phyloP scores from a whole-genome alignment of 2,113 vertebrate genomes.

The Mionectes macconnelli region DNA sequence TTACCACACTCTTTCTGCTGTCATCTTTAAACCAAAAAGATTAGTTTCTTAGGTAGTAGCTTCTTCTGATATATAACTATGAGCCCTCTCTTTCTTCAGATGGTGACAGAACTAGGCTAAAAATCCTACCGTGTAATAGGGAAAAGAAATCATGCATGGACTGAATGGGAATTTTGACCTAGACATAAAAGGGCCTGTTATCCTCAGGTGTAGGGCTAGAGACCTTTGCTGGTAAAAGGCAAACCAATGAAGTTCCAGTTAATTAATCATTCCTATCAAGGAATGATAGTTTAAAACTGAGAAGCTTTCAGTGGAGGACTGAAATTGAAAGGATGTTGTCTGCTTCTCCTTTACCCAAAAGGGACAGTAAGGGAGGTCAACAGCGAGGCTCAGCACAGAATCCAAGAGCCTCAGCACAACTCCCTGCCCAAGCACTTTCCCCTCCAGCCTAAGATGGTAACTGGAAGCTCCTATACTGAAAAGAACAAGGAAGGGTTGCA shows the following conservation, averaged over 20 bases:
- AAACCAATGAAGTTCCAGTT: not conserved
- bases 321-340: not conserved
- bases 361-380: not conserved
- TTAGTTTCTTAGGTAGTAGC: not conserved
- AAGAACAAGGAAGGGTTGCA: not conserved
- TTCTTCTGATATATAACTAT: not conserved
- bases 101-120: not conserved
- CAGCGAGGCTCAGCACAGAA: not conserved
- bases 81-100: not conserved
- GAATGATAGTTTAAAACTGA: not conserved
- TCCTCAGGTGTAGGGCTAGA: not conserved
- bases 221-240: not conserved
- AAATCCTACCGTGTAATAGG: not conserved
- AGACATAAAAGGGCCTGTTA: not conserved
- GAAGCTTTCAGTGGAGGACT: not conserved
- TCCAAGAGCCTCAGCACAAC: not conserved
- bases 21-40: not conserved
- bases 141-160: not conserved
- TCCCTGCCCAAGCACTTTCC: not conserved
- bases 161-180: not conserved
- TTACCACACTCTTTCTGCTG: not conserved
- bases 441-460: not conserved
- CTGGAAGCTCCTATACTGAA: not conserved
- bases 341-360: not conserved
- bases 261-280: not conserved